Evolutionary conservation across 1,140 invertebrate genomes (phyloP), one percentile per base, ranked within the genome.

Genomic region (Drosophila nasuta): DNA sequence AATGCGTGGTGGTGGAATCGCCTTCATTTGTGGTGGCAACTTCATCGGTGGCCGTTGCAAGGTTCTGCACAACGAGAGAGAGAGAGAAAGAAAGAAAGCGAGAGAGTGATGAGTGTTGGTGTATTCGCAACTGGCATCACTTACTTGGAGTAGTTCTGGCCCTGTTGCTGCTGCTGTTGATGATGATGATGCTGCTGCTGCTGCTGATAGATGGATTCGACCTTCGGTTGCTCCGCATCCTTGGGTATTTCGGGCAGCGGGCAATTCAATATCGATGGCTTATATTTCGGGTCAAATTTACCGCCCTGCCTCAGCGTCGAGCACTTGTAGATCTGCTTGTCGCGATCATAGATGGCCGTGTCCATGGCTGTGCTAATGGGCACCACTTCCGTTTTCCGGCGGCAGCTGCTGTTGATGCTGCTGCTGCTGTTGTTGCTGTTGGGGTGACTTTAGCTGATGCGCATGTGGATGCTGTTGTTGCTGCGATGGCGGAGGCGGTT

Each of bases 251-350:
- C 92, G 5, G 92, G 92, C 66, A 93, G 66, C 25, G 92, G 92
- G 64, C 92, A 93, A 59, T 92, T 93, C 56, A 92, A 64, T 45
- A 93, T 93, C 43, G 92, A 92, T 46, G 92, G 92, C 76, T 92
- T 92, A 75, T 91, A 88, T 58, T 92, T 93, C 38, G 89, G 82
- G 81, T 93, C 91, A 45, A 92, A 92, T 68, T 93, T 93, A 45
- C 90, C 92, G 67, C 92, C 92, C 64, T 92, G 92, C 1, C 92
- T 66, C 62, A 93, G 41, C 0, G 92, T 93, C 51, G 92, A 93
- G 70, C 92, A 93, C 58, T 92, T 92, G 56, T 92, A 93, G 51
- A 93, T 92, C 57, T 92, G 91, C 77, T 93, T 93, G 11, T 93
- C 92, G n/a, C 92, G 91, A 59, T 93, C 92, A 11, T 91, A 92